These are phyloP conservation scores for Noctua janthina DNA, from an alignment of 2,888 invertebrate species.

Conservation along the genomic window DNA sequence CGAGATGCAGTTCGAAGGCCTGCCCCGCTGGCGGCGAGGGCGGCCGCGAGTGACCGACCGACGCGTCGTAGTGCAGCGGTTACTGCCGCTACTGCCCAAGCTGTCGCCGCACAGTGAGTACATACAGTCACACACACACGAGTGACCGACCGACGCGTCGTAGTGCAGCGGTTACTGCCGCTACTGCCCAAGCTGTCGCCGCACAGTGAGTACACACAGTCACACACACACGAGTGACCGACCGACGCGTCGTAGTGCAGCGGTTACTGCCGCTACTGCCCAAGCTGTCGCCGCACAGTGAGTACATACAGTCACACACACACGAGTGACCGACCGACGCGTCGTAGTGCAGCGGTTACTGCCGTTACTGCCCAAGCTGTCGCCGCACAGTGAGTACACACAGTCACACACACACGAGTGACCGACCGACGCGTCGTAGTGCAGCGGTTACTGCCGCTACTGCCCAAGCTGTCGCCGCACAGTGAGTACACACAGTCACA, in stretches of 20 bases:
- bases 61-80: slow-evolving; percentile 32
- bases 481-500: not conserved
- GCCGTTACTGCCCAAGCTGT: too few relatives aligned
- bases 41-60: slow-evolving; percentile 71
- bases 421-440: too few relatives aligned
- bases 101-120: slow-evolving; percentile 19
- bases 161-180: slow-evolving; percentile 8
- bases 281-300: slow-evolving; percentile 23
- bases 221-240: not conserved
- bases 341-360: too few relatives aligned
- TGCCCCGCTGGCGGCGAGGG: slow-evolving; percentile 82
- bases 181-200: slow-evolving; percentile 38
- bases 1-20: slow-evolving; percentile 73
- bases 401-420: not conserved
- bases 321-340: too few relatives aligned
- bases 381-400: not conserved
- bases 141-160: too few relatives aligned
- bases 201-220: not conserved
- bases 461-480: slow-evolving; percentile 34
- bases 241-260: too few relatives aligned
- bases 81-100: slow-evolving; percentile 39
- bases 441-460: slow-evolving; percentile 19
- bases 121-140: not conserved
- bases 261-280: slow-evolving; percentile 34
- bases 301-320: not conserved